Conservation (phyloP, 2,888 invertebrate genomes). For the Hybos culiciformis region DNA sequence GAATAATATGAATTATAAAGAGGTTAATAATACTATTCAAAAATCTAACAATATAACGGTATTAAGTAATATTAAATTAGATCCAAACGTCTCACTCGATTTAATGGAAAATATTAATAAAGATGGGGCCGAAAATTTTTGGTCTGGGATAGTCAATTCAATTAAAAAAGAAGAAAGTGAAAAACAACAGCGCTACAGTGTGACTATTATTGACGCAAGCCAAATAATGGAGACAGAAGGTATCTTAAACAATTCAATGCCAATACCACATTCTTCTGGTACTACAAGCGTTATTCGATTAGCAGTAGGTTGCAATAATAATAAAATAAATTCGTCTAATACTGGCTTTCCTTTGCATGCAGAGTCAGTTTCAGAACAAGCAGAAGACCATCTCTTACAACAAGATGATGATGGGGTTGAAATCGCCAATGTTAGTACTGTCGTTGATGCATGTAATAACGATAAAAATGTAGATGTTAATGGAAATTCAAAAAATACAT, state of each 20-base stretch:
- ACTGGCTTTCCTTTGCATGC: too few relatives aligned
- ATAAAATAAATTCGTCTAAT: background rate
- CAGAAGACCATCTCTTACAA: too few relatives aligned
- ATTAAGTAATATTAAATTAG: conserved; percentile 34
- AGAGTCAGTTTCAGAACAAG: too few relatives aligned
- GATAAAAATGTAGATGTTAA: background rate
- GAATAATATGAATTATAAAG: background rate
- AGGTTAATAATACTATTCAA: conserved; percentile 8
- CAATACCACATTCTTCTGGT: conserved; percentile 17
- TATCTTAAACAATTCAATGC: background rate
- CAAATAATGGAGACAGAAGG: conserved; percentile 1
- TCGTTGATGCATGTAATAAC: too few relatives aligned
- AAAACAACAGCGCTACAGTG: background rate
- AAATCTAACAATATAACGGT: conserved; percentile 28
- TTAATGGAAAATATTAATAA: conserved; percentile 29
- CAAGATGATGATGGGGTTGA: too few relatives aligned
- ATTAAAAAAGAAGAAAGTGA: conserved; percentile 4
- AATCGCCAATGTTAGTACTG: too few relatives aligned
- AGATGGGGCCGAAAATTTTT: conserved; percentile 1
- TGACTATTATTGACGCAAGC: too few relatives aligned
- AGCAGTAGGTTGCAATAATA: conserved; percentile 27
- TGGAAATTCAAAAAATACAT: background rate
- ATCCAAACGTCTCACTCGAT: conserved; percentile 32
- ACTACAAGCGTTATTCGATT: conserved; percentile 34
- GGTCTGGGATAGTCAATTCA: conserved; percentile 7